These are phyloP conservation scores for Zaprionus africanus DNA, from an alignment of 1,140 invertebrate genomes.

Conservation along the genomic window DNA sequence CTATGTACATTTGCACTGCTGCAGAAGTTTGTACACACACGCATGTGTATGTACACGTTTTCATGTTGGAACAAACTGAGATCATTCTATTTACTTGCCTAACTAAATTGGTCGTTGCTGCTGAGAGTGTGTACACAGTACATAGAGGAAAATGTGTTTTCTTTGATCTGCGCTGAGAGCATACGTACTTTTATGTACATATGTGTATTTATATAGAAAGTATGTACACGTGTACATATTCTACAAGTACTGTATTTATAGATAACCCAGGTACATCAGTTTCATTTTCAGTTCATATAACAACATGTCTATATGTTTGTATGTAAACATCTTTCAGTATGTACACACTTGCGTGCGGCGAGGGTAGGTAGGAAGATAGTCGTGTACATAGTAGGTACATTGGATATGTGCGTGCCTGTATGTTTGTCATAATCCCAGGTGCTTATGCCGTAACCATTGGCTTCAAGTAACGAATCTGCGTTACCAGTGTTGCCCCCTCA, in stretches of 20 bases:
- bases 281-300: not conserved
- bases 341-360: not conserved
- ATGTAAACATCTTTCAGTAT: not conserved
- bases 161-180: slow-evolving; percentile 35
- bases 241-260: not conserved
- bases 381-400: not conserved
- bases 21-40: not conserved
- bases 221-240: not conserved
- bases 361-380: slow-evolving; percentile 26
- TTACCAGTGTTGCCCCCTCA: slow-evolving; percentile 23
- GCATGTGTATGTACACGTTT: slow-evolving; percentile 1
- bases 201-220: not conserved
- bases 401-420: not conserved
- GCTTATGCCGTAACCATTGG: slow-evolving; percentile 31
- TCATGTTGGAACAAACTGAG: not conserved
- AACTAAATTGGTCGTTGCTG: slow-evolving; percentile 10
- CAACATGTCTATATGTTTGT: slow-evolving; percentile 1
- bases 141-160: slow-evolving; percentile 25
- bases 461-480: slow-evolving; percentile 17
- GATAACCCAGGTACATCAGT: not conserved
- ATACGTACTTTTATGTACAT: not conserved
- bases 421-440: slow-evolving; percentile 19
- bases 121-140: slow-evolving; percentile 13
- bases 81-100: slow-evolving; percentile 3
- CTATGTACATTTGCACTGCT: not conserved